Conservation (phyloP, 2,888 invertebrate species). For the Entomobrya proxima region DNA sequence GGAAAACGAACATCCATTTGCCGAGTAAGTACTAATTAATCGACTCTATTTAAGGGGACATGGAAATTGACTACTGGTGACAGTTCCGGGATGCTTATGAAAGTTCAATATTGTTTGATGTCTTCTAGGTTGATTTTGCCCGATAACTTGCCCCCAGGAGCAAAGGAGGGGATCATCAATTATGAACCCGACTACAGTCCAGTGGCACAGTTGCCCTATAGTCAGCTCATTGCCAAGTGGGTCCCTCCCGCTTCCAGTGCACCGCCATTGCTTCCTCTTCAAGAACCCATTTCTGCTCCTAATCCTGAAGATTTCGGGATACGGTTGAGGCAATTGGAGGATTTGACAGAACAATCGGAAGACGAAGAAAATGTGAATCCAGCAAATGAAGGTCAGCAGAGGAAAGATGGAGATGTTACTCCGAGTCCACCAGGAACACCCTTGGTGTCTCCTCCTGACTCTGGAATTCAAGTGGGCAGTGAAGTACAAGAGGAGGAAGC, state of each 20-base stretch:
- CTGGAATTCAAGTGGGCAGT: constrained; percentile 32
- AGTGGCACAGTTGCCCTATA: not conserved
- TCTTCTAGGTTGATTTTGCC: not conserved
- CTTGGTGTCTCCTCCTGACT: constrained; percentile 19
- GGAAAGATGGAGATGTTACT: too few relatives aligned
- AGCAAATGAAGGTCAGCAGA: not conserved
- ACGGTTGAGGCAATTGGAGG: not conserved
- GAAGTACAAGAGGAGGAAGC: constrained; percentile 16
- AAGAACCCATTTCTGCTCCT: not conserved
- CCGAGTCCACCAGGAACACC: not conserved
- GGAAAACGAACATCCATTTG: not conserved
- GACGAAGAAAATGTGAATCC: not conserved
- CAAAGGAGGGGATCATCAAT: constrained; percentile 15
- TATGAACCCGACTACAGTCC: not conserved
- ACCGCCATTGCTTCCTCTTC: too few relatives aligned
- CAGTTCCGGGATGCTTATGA: not conserved
- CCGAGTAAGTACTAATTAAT: not conserved
- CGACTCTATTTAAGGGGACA: not conserved
- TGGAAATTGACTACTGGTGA: not conserved
- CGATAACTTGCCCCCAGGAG: constrained; percentile 15
- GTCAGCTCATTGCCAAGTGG: not conserved
- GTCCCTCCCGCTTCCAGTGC: not conserved
- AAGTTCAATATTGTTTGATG: not conserved
- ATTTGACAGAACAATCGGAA: not conserved
- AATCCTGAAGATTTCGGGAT: not conserved